Evolutionary conservation across 2,113 vertebrate genomes (phyloP).

Genomic region (Ia io): DNA sequence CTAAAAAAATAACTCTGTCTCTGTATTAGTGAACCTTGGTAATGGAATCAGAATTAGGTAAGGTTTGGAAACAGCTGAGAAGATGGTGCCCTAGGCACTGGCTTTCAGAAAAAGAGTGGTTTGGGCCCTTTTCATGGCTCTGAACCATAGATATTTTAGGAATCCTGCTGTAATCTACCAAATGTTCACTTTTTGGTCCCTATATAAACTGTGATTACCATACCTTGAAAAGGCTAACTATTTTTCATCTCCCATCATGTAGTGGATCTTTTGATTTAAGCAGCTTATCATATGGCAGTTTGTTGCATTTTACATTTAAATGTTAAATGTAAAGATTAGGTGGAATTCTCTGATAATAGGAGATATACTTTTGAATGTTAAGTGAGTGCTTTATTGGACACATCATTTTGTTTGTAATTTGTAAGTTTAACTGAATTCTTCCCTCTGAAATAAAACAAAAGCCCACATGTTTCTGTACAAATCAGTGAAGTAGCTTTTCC

Average conservation of each 20-base stretch:
- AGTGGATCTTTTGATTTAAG: constrained; percentile 13
- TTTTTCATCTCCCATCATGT: not conserved
- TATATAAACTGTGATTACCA: not conserved
- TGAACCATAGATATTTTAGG: not conserved
- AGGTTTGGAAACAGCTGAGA: not conserved
- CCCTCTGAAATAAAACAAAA: constrained; percentile 9
- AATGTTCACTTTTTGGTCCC: not conserved
- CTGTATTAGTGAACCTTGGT: not conserved
- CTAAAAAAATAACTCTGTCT: not conserved
- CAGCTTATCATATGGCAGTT: not conserved
- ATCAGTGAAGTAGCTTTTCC: not conserved
- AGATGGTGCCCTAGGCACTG: not conserved
- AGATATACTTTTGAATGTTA: not conserved
- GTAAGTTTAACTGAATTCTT: not conserved
- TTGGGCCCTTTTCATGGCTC: not conserved
- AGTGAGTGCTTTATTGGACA: not conserved
- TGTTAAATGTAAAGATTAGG: constrained; percentile 16
- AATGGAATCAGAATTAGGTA: not conserved
- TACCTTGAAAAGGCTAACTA: not conserved
- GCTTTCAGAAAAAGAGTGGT: not conserved
- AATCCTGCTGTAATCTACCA: not conserved
- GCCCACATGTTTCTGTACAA: not conserved
- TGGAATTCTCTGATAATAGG: not conserved
- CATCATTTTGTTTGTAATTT: not conserved
- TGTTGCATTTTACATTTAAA: constrained; percentile 20